Conservation (phyloP, 2,797 vertebrate species). For the Labeo calbasu region DNA sequence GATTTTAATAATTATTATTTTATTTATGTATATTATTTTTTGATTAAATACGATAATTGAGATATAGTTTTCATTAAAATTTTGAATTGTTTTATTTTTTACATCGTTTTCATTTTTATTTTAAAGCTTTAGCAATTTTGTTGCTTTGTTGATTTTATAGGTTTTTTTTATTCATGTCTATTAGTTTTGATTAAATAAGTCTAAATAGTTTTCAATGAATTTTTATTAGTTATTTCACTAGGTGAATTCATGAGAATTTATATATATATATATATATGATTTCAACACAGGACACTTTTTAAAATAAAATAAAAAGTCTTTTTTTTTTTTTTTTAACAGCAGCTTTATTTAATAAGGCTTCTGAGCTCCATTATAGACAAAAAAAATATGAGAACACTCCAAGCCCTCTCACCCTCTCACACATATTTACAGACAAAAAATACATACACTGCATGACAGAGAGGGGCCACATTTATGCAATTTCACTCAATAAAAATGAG, state of each 20-base stretch:
- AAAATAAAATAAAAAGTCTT: background rate
- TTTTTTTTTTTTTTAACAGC: constrained; percentile 33
- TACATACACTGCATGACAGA: constrained; percentile 13
- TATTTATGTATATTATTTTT: too few relatives aligned
- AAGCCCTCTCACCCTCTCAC: constrained; percentile 25
- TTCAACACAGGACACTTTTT: background rate
- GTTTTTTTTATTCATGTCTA: too few relatives aligned
- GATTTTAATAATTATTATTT: background rate
- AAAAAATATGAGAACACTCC: background rate
- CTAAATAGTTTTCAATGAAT: background rate
- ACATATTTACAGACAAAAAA: constrained; percentile 42
- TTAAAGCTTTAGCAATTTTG: too few relatives aligned
- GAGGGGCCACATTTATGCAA: background rate
- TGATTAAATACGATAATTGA: too few relatives aligned
- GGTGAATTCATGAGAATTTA: background rate
- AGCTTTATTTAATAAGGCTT: constrained; percentile 62
- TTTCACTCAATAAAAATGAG: background rate
- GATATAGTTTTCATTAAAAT: too few relatives aligned
- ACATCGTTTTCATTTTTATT: background rate
- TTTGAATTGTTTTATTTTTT: background rate
- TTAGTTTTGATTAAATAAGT: background rate
- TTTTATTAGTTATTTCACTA: background rate
- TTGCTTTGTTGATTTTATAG: too few relatives aligned
- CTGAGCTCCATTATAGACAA: constrained; percentile 27
- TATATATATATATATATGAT: background rate